Evolutionary conservation across 1,140 invertebrate genomes (phyloP).

Genomic region (Drosophila funebris): DNA sequence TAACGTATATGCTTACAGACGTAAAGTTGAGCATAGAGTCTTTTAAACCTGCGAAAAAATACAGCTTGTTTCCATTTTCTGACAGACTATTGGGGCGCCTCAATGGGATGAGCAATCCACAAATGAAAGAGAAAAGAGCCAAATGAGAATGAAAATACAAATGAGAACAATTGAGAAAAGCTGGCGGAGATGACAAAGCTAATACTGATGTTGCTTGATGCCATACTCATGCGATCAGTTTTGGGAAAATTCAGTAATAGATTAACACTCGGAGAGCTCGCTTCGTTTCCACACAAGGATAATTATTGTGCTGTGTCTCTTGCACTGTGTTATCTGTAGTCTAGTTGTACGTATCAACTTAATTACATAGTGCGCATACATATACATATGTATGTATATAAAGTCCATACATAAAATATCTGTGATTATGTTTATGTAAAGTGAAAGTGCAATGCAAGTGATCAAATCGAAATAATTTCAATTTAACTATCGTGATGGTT

Average conservation of each 20-base stretch:
- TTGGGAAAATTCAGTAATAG: slow-evolving; percentile 62
- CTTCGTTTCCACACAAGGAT: slow-evolving; percentile 63
- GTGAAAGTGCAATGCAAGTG: slow-evolving; percentile 21
- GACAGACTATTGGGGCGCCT: too few relatives aligned
- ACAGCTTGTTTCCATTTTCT: background rate
- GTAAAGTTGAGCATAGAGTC: too few relatives aligned
- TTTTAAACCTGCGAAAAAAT: background rate
- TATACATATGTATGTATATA: background rate
- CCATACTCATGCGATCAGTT: slow-evolving; percentile 22
- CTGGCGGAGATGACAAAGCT: background rate
- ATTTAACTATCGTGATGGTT: background rate
- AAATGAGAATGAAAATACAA: background rate
- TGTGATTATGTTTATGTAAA: slow-evolving; percentile 4
- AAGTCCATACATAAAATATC: background rate
- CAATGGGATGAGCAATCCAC: background rate
- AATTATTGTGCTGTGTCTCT: slow-evolving; percentile 46
- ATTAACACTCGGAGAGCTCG: slow-evolving; percentile 72
- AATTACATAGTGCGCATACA: background rate
- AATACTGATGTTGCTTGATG: background rate
- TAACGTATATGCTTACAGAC: too few relatives aligned
- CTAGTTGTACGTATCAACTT: slow-evolving; percentile 66
- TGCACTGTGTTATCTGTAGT: slow-evolving; percentile 63
- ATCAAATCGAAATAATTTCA: background rate
- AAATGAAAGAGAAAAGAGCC: background rate
- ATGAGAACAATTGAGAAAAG: background rate